Evolutionary conservation across 2,888 invertebrate genomes (phyloP).

Genomic region (Cataglyphis rosenhaueri): DNA sequence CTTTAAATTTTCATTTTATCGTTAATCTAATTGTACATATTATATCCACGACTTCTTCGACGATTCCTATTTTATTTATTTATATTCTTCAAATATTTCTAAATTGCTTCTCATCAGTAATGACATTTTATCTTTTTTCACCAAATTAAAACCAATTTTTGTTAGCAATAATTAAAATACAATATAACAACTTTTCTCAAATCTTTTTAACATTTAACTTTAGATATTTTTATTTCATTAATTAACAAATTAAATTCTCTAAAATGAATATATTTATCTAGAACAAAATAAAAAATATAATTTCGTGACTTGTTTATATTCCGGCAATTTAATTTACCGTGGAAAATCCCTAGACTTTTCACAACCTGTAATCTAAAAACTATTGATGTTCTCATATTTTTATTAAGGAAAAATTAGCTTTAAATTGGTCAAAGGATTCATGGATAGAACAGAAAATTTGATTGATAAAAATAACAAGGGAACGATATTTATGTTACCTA

Average conservation of each 20-base stretch:
- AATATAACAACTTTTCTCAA: background rate
- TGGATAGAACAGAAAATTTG: background rate
- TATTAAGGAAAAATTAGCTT: background rate
- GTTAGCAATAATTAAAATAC: background rate
- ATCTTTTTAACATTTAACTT: background rate
- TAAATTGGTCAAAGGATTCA: constrained; percentile 27
- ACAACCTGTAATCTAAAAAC: background rate
- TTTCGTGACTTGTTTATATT: background rate
- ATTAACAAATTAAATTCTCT: background rate
- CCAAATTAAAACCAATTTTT: background rate
- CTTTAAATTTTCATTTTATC: background rate
- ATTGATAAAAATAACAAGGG: constrained; percentile 14
- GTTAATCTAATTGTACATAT: background rate
- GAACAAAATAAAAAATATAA: background rate
- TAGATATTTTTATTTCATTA: background rate
- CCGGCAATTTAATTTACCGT: background rate
- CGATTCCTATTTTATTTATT: background rate
- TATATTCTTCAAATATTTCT: background rate
- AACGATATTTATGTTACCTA: constrained; percentile 7
- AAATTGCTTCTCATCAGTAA: background rate
- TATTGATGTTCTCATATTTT: background rate
- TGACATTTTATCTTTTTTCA: background rate
- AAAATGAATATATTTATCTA: background rate
- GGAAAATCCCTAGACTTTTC: background rate
- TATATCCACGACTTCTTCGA: background rate